Conservation (phyloP, 2,113 vertebrate genomes). For the Aegypius monachus region DNA sequence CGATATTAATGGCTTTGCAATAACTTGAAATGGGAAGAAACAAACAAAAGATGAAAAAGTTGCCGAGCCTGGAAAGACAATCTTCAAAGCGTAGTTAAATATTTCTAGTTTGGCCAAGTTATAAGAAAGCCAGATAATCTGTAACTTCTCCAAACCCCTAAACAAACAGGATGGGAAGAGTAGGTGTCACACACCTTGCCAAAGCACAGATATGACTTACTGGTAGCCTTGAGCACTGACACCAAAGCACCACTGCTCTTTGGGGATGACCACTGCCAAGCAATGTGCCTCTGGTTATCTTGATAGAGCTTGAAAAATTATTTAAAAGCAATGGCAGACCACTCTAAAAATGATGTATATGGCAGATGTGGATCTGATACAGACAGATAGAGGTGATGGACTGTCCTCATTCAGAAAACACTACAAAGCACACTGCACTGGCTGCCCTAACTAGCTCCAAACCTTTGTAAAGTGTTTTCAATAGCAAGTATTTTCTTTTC, state of each 20-base stretch:
- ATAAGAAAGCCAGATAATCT: neutral
- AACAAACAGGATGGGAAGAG: neutral
- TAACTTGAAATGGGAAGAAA: neutral
- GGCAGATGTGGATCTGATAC: neutral
- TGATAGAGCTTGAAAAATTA: neutral
- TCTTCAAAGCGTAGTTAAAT: neutral
- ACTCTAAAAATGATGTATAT: neutral
- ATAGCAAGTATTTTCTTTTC: neutral
- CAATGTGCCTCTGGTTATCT: neutral
- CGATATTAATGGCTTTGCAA: neutral
- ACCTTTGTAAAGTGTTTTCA: neutral
- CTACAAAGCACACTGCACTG: neutral
- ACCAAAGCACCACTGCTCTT: fast-evolving
- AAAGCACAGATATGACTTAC: neutral
- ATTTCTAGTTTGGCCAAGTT: neutral
- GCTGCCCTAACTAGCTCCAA: neutral
- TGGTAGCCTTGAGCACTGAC: neutral
- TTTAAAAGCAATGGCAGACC: neutral
- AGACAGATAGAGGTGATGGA: neutral
- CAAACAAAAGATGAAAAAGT: neutral
- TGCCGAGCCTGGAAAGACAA: neutral
- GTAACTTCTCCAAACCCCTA: neutral
- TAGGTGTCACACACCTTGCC: neutral
- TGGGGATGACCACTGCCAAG: neutral
- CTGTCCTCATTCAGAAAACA: neutral